Evolutionary conservation across 2,888 invertebrate species (phyloP), one percentile per base, ranked within the genome.

Genomic region (Drosophila sordidula): DNA sequence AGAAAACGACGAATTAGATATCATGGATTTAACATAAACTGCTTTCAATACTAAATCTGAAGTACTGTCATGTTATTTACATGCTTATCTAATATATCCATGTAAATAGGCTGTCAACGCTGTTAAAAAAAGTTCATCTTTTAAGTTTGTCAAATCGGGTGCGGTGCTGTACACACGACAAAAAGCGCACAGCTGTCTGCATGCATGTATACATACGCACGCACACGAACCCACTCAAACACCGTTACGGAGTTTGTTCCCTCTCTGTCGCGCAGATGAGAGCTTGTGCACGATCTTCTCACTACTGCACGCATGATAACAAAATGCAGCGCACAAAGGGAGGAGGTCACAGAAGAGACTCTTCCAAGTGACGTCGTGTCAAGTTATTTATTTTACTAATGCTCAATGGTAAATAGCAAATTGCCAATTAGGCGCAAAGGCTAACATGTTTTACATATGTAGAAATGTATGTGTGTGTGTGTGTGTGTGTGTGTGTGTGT

Each of bases 341-440:
- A 39, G 47, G 12, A 45, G 38, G 38, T 29, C 22, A 44, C 4
- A 22, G 16, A 25, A 58, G 34, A 50, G 14, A 38, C 11, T 25
- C 52, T 36, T 14, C 36, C n/a, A 25, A 47, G 41, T 51, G 41
- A 34, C 25, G 32, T 39, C 44, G 61, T 65, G 50, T 32, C 57
- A 64, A 56, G 26, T 61, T 62, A 51, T 44, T 61, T 62, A 51
- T 44, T 55, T 44, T 36, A 16, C 32, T 51, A 55, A 57, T 54
- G 52, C 26, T 62, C 22, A 42, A 39, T 64, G 12, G 42, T 45
- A 64, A 62, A 61, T 51, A 46, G 44, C 49, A 54, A 75, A 57
- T 41, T 58, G 42, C 42, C 58, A 65, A 66, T 78, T 70, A 72
- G 49, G n/a, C 49, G 49, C 59, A 62, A 65, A 82, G 83, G 78